phyloP scores from a whole-genome alignment of 2,113 vertebrate species.

The Microtus oregoni region DNA sequence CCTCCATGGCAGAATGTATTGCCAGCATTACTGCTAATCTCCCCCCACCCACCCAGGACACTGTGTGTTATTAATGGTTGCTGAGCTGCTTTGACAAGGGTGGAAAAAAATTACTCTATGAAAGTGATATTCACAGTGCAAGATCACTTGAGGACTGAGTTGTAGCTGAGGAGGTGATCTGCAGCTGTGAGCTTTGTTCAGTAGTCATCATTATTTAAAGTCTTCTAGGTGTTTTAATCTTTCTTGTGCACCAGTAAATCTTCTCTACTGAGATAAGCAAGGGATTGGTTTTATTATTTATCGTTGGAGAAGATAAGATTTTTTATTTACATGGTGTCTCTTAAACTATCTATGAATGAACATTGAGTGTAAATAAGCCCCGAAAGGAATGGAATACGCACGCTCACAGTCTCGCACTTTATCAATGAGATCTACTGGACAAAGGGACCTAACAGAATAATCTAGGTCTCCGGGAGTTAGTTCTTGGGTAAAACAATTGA shows the following conservation, averaged over 20 bases:
- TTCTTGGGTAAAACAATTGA: background rate
- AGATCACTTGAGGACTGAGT: background rate
- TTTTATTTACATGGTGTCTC: slow-evolving; percentile 36
- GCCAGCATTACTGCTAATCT: too few species aligned
- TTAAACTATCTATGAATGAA: slow-evolving; percentile 49
- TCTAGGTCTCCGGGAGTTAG: background rate
- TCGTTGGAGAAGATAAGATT: slow-evolving; percentile 30
- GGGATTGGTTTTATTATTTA: slow-evolving; percentile 36
- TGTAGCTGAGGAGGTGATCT: background rate
- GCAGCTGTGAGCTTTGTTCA: background rate
- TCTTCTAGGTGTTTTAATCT: background rate
- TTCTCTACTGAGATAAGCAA: slow-evolving; percentile 39
- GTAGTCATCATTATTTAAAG: background rate
- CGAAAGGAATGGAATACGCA: background rate
- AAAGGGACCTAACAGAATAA: slow-evolving; percentile 32
- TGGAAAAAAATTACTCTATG: background rate
- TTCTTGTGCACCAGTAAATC: slow-evolving; percentile 33
- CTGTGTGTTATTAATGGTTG: background rate
- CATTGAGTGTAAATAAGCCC: background rate
- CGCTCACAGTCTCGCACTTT: background rate
- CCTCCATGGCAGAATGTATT: rapidly evolving
- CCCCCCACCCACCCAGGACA: background rate
- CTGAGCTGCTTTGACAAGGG: background rate
- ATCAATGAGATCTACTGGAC: slow-evolving; percentile 27
- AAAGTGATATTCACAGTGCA: background rate